Conservation (phyloP, 2,888 invertebrate genomes). For the Macaria liturata region DNA sequence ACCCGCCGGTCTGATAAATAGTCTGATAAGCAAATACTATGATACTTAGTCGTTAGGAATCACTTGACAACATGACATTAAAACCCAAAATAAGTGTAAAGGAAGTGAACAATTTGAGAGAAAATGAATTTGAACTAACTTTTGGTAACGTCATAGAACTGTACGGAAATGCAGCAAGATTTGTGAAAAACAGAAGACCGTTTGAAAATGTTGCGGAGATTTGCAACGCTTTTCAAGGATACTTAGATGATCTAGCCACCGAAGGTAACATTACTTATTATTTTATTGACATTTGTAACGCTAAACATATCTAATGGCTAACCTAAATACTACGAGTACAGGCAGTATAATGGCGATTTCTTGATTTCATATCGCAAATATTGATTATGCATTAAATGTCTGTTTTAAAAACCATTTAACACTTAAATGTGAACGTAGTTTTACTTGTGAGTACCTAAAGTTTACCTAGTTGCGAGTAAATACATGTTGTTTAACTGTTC, state of each 20-base stretch:
- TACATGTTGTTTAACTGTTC: too few species aligned
- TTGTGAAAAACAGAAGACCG: conserved; percentile 76
- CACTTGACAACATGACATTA: conserved; percentile 24
- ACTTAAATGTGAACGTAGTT: too few species aligned
- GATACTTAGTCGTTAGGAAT: conserved; percentile 13
- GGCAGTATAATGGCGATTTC: too few species aligned
- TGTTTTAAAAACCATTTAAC: too few species aligned
- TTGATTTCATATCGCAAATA: too few species aligned
- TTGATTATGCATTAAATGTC: too few species aligned
- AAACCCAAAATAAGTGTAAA: conserved; percentile 56
- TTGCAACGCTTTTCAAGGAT: conserved; percentile 76
- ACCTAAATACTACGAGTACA: too few species aligned
- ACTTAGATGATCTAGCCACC: conserved; percentile 78
- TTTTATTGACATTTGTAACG: conserved; percentile 1
- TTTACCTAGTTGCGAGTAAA: too few species aligned
- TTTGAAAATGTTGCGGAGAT: conserved; percentile 74
- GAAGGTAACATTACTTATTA: conserved; percentile 67
- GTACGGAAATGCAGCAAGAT: conserved; percentile 77
- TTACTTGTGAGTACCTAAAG: too few species aligned
- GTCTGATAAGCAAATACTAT: conserved; percentile 39
- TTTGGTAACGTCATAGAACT: conserved; percentile 86
- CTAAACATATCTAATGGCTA: background rate
- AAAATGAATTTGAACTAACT: conserved; percentile 79
- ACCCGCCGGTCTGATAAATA: conserved; percentile 46
- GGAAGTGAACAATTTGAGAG: conserved; percentile 80